Base-by-base conservation (phyloP, 2,797 vertebrate species). In the Bradypodion ventrale region DNA sequence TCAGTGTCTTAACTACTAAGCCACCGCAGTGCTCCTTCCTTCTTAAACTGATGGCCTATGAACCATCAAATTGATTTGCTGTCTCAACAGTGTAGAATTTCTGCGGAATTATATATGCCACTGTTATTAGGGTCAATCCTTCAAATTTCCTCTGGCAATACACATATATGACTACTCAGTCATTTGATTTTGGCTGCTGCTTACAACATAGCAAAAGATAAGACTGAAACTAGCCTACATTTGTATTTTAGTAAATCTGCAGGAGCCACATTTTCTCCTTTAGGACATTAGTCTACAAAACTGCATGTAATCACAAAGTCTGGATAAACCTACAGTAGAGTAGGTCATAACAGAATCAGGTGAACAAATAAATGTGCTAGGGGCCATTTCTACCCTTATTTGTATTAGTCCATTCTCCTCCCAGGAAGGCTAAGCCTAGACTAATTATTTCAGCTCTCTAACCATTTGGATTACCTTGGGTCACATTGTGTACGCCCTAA, bases 351-450 rank as follows among this genome's bases (percentile, higher is more conserved):
- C 65, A 46, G 72, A 15, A 32, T 29, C 0, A 23, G n/a, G 40
- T 83, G 32, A 52, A 27, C 0, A 69, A 76, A 0, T 1, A 46
- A 16, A 0, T 0, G n/a, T 8, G 1, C 80, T 83, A 49, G 23
- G 16, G 13, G 82, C 46, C 52, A 27, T 27, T 37, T 0, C 0
- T 3, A 60, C 63, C 4, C 80, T 81, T 87, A 25, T 29, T 19
- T 44, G 77, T 77, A 83, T 77, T 42, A 70, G 77, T 69, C 65
- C 16, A 70, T 44, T 29, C 42, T 79, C n/a, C 0, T 62, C n/a
- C 21, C 15, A 21, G 16, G 1, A 0, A 44, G 63, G 29, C 75
- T 16, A 40, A 73, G 46, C 74, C 1, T 72, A 79, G 37, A 52
- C 7, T 35, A 37, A 83, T 73, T 75, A 5, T 77, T 87, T 86